phyloP scores from a whole-genome alignment of 2,797 vertebrate genomes.

The Cephalopachus bancanus region DNA sequence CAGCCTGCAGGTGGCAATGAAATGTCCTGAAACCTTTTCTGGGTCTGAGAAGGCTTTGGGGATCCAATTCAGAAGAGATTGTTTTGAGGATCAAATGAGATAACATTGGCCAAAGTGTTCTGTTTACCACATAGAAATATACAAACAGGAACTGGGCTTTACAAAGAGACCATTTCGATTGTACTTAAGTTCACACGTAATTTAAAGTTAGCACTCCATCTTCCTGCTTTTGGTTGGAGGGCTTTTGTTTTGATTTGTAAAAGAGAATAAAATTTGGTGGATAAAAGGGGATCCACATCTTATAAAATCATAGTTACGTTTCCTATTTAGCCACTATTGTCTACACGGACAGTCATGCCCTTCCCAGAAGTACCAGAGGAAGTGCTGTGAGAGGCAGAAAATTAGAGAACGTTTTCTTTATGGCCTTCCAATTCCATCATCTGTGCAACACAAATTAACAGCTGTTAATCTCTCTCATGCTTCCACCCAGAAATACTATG shows the following conservation, averaged over 20 bases:
- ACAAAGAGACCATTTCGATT: conserved; percentile 51
- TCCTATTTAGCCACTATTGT: background rate
- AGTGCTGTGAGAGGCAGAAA: background rate
- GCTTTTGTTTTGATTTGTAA: conserved; percentile 64
- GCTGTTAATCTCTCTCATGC: conserved; percentile 11
- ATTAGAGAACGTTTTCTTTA: background rate
- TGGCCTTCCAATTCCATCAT: background rate
- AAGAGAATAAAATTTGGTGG: conserved; percentile 33
- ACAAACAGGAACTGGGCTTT: conserved; percentile 43
- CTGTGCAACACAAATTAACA: background rate
- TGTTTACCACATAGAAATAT: conserved; percentile 16
- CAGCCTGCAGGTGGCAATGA: background rate
- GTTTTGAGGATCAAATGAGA: conserved; percentile 49
- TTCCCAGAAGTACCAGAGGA: background rate
- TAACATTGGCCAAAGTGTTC: conserved; percentile 18
- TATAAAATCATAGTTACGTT: conserved; percentile 9
- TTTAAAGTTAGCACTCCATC: conserved; percentile 25
- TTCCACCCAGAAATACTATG: conserved; percentile 14
- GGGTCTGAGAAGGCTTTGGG: background rate
- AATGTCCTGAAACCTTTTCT: conserved; percentile 17
- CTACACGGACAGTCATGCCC: background rate
- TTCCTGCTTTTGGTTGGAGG: background rate
- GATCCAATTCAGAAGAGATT: conserved; percentile 31
- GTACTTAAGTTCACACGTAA: conserved; percentile 1
- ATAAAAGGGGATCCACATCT: background rate